These are phyloP conservation scores for Campaea margaritaria DNA, from an alignment of 2,888 invertebrate genomes.

Conservation along the genomic window DNA sequence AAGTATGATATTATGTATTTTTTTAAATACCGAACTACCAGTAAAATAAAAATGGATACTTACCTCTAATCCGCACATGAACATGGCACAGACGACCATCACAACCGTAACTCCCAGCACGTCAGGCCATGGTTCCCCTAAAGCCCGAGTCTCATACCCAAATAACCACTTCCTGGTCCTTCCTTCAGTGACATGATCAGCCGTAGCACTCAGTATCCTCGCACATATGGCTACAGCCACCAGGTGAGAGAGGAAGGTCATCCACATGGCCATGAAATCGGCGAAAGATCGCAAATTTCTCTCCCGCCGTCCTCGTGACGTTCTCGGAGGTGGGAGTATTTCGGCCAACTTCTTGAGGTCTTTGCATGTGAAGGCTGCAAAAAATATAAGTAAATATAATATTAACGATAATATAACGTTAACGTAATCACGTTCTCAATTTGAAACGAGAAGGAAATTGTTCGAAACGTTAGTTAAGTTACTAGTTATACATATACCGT, in stretches of 20 bases:
- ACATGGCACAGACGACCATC: constrained; percentile 85
- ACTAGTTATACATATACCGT: no score
- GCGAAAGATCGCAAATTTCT: constrained; percentile 81
- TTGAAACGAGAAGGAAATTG: no score
- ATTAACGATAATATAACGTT: no score
- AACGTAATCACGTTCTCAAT: no score
- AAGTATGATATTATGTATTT: no score
- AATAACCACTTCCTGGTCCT: constrained; percentile 86
- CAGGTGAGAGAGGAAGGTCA: constrained; percentile 84
- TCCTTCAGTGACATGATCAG: constrained; percentile 86
- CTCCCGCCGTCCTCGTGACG: constrained; percentile 70
- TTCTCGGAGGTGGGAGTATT: constrained; percentile 71
- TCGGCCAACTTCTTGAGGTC: constrained; percentile 73
- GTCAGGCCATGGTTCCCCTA: constrained; percentile 88
- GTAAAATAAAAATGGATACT: not conserved
- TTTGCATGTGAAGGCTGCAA: constrained; percentile 74
- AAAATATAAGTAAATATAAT: no score
- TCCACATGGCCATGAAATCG: constrained; percentile 86
- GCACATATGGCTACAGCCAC: constrained; percentile 87
- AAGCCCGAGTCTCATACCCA: constrained; percentile 83
- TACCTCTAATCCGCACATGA: constrained; percentile 86
- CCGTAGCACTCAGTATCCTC: constrained; percentile 86
- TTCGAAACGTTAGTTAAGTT: no score
- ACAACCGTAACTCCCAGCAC: constrained; percentile 86
- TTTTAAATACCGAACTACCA: not conserved